These are phyloP conservation scores for Brachypalpus laphriformis DNA, from an alignment of 2,888 invertebrate genomes.

Conservation along the genomic window DNA sequence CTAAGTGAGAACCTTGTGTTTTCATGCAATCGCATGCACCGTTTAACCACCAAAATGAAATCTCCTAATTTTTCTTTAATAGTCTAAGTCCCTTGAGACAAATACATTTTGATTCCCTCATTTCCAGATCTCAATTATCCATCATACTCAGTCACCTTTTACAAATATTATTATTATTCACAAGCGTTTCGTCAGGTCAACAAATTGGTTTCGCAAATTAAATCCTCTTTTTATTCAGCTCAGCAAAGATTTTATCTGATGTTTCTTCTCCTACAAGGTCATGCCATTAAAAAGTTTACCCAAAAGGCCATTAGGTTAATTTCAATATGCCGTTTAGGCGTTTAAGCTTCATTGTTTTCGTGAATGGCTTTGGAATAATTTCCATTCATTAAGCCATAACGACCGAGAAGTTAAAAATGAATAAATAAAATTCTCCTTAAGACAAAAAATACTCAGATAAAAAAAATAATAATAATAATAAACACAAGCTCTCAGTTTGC, in stretches of 20 bases:
- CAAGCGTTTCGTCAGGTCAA: background rate
- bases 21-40: too few species aligned
- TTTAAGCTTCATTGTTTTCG: conserved; percentile 24
- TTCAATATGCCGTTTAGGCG: conserved; percentile 13
- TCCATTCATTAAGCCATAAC: conserved; percentile 32
- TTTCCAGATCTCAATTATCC: background rate
- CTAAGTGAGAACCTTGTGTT: too few species aligned
- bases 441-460: background rate
- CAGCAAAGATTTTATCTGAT: conserved; percentile 11
- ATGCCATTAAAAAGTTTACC: background rate
- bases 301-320: conserved; percentile 17
- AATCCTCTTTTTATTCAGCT: conserved; percentile 3
- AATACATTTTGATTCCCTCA: background rate
- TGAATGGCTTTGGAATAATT: conserved; percentile 31
- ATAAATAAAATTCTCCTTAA: conserved; percentile 11
- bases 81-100: too few species aligned
- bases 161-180: background rate
- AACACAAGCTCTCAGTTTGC: background rate
- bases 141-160: background rate
- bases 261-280: background rate
- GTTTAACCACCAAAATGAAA: too few species aligned
- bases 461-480: background rate
- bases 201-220: background rate
- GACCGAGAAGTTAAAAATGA: conserved; percentile 5
- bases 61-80: too few species aligned